Percentiles rank a stretch among this genome's conserved stretches.
phyloP scores from a whole-genome alignment of 2,888 invertebrate species.

The Vanessa cardui region DNA sequence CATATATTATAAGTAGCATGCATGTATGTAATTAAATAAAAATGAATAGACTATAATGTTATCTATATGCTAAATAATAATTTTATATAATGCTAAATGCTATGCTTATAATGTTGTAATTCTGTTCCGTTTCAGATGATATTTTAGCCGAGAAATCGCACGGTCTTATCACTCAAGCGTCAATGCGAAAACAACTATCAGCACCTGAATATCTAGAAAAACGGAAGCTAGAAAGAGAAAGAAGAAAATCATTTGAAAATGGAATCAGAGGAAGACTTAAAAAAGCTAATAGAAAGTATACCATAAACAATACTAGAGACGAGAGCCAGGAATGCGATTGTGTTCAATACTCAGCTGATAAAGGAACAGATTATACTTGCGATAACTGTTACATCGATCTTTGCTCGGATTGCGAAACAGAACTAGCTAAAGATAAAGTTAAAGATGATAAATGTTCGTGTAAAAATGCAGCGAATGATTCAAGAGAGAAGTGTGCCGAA shows the following conservation, averaged over 20 bases:
- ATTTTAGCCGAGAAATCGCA: conserved; percentile 84
- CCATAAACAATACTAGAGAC: conserved; percentile 58
- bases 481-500: conserved; percentile 69
- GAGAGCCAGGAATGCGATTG: conserved; percentile 68
- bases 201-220: conserved; percentile 96
- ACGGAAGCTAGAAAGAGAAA: conserved; percentile 88
- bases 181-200: conserved; percentile 89
- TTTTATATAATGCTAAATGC: too few relatives aligned
- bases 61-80: too few relatives aligned
- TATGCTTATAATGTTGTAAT: not conserved
- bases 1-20: too few relatives aligned
- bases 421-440: conserved; percentile 59
- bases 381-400: conserved; percentile 73
- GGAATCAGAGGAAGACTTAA: conserved; percentile 83
- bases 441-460: conserved; percentile 63
- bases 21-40: too few relatives aligned
- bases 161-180: conserved; percentile 78
- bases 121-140: conserved; percentile 77
- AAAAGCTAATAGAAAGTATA: conserved; percentile 79
- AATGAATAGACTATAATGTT: too few relatives aligned
- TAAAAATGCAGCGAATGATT: conserved; percentile 49
- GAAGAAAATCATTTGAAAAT: conserved; percentile 85
- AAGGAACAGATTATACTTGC: conserved; percentile 74
- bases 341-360: conserved; percentile 66
- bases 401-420: conserved; percentile 74